Evolutionary conservation across 2,113 vertebrate species (phyloP), one percentile per base, ranked within the genome.

Genomic region (Dipodomys ordii): DNA sequence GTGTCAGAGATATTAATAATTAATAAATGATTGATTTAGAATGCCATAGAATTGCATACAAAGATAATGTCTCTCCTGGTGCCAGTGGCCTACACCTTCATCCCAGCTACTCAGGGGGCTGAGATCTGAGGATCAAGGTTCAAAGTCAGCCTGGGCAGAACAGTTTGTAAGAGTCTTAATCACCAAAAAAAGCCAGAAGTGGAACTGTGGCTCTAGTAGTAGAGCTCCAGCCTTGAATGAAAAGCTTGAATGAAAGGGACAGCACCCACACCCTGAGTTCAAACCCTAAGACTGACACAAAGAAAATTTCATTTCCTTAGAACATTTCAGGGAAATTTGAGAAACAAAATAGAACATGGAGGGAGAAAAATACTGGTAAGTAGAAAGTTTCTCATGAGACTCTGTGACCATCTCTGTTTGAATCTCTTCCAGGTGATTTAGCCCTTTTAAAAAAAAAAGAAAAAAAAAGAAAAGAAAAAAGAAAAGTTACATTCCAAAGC

Each of bases 401-500:
- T 53, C 65, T 73, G 19, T 32, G 92, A 79, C 20, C 20, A 84
- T 65, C 73, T 94, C 65, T 60, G 62, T 53, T 32, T 80, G 28
- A 73, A 72, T 79, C 30, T 32, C 79, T 90, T 84, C 46, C 35
- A 80, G 69, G 82, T 3, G 69, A n/a, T 77, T 94, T 27, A 90
- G 74, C 68, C 71, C 5, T 62, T 62, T 64, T 25, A 32, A 13
- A 13, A 69, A 60, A 79, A 89, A 87, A 91, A 39, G 39, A 39
- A 39, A 39, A 39, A 39, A 39, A 3, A 39, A 39, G 39, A 39
- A 39, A 39, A 39, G 39, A 39, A 39, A 39, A 39, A 39, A 39
- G 39, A 39, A 39, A 39, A 80, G 71, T 74, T 83, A 16, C 78
- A 95, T 84, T 96, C 76, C 78, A 60, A 72, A 88, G 73, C 62